Evolutionary conservation across 2,888 invertebrate genomes (phyloP).

Genomic region (Psococerastis gibbosa): DNA sequence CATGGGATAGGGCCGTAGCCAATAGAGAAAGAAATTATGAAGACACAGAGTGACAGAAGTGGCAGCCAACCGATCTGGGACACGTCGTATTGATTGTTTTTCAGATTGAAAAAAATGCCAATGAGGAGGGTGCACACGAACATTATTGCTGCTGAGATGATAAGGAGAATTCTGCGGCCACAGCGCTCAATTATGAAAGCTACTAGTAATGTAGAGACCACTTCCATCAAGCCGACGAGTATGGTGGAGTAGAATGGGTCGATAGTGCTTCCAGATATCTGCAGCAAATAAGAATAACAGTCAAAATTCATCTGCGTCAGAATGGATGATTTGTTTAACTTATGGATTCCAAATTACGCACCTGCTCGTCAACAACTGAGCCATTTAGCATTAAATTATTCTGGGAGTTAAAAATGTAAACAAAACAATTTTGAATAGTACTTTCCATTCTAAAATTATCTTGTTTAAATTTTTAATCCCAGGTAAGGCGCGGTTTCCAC

Average conservation of each 20-base stretch:
- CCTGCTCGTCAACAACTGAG: no score
- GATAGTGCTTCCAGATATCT: conserved; percentile 19
- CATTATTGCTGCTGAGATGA: conserved; percentile 24
- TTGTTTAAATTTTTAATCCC: no score
- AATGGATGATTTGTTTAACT: no score
- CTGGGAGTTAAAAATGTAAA: no score
- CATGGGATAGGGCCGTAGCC: conserved; percentile 28
- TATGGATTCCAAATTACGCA: no score
- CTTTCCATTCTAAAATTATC: no score
- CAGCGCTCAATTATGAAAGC: conserved; percentile 19
- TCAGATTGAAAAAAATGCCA: conserved; percentile 21
- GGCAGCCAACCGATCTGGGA: conserved; percentile 22
- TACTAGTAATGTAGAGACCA: conserved; percentile 18
- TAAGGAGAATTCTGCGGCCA: conserved; percentile 27
- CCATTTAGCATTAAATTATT: no score
- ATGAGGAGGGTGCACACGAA: conserved; percentile 20
- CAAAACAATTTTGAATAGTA: no score
- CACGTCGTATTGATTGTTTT: conserved; percentile 14
- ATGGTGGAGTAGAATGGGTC: conserved; percentile 23
- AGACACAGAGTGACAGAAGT: conserved; percentile 22
- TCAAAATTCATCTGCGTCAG: no score
- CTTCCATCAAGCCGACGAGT: conserved; percentile 24
- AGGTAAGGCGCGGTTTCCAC: no score
- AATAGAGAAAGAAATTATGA: conserved; percentile 24
- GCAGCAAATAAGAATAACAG: no score